phyloP scores from a whole-genome alignment of 2,113 vertebrate species.

The Butastur rufipennis region DNA sequence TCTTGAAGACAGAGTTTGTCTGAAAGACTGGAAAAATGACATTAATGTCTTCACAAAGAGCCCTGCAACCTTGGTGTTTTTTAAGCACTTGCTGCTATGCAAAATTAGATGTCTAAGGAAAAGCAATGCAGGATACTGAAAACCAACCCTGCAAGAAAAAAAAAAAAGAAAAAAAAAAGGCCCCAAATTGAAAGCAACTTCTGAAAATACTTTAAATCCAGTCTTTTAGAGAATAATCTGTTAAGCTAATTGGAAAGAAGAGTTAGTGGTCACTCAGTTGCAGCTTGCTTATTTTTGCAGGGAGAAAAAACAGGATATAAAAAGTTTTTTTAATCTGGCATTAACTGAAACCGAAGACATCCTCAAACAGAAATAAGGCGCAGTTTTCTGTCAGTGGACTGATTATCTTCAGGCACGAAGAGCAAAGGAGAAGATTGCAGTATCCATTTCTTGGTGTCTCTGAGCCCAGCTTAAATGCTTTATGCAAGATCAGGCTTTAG shows the following conservation, averaged over 20 bases:
- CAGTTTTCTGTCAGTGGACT: neutral
- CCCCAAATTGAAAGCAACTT: neutral
- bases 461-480: neutral
- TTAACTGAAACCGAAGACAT: neutral
- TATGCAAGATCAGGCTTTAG: neutral
- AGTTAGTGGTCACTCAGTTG: neutral
- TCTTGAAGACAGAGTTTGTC: neutral
- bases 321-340: neutral
- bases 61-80: neutral
- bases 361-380: neutral
- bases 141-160: neutral
- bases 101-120: neutral
- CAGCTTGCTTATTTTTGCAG: neutral
- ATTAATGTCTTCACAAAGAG: neutral
- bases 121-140: neutral
- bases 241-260: neutral
- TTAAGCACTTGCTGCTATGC: neutral
- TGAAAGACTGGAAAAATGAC: neutral
- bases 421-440: accelerated
- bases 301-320: neutral
- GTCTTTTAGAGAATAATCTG: neutral
- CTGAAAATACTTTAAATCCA: neutral
- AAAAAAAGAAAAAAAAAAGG: neutral
- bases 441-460: neutral
- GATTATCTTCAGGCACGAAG: neutral